Base-by-base conservation (phyloP, 1,140 invertebrate species). In the Himalopsyche phryganea region DNA sequence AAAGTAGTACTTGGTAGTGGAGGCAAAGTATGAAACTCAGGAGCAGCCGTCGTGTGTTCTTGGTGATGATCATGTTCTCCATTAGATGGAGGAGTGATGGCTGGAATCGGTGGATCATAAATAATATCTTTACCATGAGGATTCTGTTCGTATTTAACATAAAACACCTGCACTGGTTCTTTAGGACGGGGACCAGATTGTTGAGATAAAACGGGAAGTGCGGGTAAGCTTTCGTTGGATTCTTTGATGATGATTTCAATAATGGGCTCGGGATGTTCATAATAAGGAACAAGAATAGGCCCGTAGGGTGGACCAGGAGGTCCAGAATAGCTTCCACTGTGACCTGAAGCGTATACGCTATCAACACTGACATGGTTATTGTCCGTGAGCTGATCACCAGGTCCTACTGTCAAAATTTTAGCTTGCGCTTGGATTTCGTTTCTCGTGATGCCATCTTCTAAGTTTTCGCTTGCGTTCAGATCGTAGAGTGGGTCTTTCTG, bases 161-260 rank as follows among this genome's bases (percentile, higher is more conserved):
- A 93, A 69, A 91, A 93, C 2, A 93, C 91, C 66, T 93, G 90
- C 42, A 93, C 88, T 10, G 90, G 89, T 68, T 91, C 88, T 68
- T 89, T 90, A 58, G 84, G 84, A 62, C 85, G 84, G 49, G 76
- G 78, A 45, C 76, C 80, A 50, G 72, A 70, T 0, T 80, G 74
- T 20, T 80, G 69, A 1, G 80, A 74, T 5, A 80, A 71, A 0
- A 80, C 77, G 0, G 81, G 83, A n/a, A 84, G 82, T 2, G 85
- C 79, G 0, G 90, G 87, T 2, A 91, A 68, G 0, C 87, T 82
- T 63, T 91, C 87, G 68, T 93, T 92, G 0, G 89, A 91, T 72
- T 93, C 91, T 67, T 91, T 91, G 46, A 93, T 92, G 50, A 93
- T 93, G 60, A 92, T 93, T 74, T 93, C 91, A 57, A 93, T 93